A percentile compares a stretch with the other conserved stretches of the same genome.
Evolutionary conservation across 2,113 vertebrate genomes (phyloP).

Genomic region (Suricata suricatta): DNA sequence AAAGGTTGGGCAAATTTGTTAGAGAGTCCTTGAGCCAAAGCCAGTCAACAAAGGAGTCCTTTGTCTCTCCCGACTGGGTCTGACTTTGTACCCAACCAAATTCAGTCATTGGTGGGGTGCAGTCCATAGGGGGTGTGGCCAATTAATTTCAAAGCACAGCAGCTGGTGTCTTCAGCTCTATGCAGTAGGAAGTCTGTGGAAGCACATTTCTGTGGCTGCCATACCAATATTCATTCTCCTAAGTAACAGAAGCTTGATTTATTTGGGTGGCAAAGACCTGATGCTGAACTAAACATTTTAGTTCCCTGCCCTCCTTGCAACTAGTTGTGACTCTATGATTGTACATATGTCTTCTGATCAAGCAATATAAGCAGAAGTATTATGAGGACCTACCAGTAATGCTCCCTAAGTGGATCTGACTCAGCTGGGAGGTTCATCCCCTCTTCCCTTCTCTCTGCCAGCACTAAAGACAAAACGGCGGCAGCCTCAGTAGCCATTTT

Average conservation of each 20-base stretch:
- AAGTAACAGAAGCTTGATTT: not conserved
- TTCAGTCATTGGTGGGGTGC: not conserved
- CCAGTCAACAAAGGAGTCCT: not conserved
- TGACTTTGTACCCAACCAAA: not conserved
- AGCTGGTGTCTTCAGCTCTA: not conserved
- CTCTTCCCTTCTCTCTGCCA: not conserved
- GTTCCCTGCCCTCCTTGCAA: not conserved
- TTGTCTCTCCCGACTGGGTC: not conserved
- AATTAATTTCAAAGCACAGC: not conserved
- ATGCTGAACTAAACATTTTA: not conserved
- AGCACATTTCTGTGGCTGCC: not conserved
- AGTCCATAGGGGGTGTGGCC: not conserved
- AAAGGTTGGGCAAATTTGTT: not conserved
- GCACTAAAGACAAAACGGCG: not conserved
- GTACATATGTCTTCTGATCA: not conserved
- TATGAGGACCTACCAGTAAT: not conserved
- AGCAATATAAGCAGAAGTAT: not conserved
- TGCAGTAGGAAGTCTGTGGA: not conserved
- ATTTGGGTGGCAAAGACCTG: conserved; percentile 1
- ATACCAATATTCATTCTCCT: not conserved
- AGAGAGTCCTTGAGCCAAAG: not conserved
- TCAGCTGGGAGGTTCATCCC: not conserved
- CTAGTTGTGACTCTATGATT: not conserved
- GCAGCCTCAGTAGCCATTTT: not conserved
- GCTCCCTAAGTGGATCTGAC: not conserved